Evolutionary conservation across 2,888 invertebrate species (phyloP).

Genomic region (Eumerus sabulonum): DNA sequence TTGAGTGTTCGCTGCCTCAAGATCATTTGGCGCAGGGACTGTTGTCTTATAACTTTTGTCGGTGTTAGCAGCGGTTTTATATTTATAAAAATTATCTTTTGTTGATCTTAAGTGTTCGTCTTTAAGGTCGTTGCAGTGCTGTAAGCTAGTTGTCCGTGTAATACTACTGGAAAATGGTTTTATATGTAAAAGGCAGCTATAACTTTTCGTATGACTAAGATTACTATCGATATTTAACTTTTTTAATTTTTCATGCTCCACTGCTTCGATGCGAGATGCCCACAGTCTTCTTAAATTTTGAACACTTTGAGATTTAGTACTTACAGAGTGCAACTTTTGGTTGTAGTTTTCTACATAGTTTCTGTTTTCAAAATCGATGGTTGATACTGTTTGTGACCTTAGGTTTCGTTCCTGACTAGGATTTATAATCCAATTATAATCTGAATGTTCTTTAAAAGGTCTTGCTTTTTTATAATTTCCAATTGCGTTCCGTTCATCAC

Average conservation of each 20-base stretch:
- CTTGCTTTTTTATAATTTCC: constrained; percentile 32
- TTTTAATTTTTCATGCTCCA: not conserved
- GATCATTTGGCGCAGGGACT: constrained; percentile 69
- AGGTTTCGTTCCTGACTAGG: constrained; percentile 54
- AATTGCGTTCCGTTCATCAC: constrained; percentile 58
- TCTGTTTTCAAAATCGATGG: constrained; percentile 53
- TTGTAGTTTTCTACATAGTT: constrained; percentile 55
- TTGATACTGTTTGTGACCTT: constrained; percentile 40
- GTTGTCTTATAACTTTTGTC: constrained; percentile 69
- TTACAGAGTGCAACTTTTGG: constrained; percentile 55
- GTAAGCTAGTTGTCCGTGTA: constrained; percentile 75
- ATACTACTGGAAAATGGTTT: constrained; percentile 64
- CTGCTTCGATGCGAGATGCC: constrained; percentile 76
- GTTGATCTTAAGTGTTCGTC: constrained; percentile 66
- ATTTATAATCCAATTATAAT: constrained; percentile 76
- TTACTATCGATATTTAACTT: not conserved
- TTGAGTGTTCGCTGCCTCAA: too few relatives aligned
- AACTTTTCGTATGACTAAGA: constrained; percentile 66
- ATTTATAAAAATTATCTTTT: constrained; percentile 78
- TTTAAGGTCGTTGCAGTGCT: constrained; percentile 72
- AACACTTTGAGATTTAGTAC: constrained; percentile 74
- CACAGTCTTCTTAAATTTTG: constrained; percentile 77
- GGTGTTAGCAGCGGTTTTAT: constrained; percentile 76
- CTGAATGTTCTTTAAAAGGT: constrained; percentile 74
- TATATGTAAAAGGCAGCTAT: constrained; percentile 53